Conservation (phyloP, 2,797 vertebrate species). For the Siniperca obscura region DNA sequence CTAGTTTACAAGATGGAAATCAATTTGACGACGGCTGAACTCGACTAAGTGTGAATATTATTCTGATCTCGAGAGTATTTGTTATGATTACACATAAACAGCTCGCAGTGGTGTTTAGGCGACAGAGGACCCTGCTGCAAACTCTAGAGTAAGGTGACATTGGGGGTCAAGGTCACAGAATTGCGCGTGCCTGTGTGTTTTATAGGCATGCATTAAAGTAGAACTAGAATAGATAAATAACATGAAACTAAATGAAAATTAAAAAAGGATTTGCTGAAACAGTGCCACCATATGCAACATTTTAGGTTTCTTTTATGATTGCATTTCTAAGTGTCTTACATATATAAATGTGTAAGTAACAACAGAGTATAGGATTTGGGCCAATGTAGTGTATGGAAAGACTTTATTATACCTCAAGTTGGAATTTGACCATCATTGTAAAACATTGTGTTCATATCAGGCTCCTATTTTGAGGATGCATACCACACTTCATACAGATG, state of each 20-base stretch:
- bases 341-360: background rate
- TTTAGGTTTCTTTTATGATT: background rate
- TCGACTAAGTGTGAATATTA: background rate
- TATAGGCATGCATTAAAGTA: background rate
- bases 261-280: background rate
- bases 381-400: background rate
- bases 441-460: background rate
- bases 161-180: constrained; percentile 72
- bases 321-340: background rate
- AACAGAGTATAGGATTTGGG: background rate
- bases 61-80: background rate
- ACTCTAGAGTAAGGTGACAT: constrained; percentile 49
- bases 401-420: background rate
- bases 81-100: background rate
- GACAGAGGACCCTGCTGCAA: constrained; percentile 25
- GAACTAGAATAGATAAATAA: background rate
- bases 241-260: background rate
- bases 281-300: background rate
- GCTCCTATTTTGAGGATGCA: constrained; percentile 2
- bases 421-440: constrained; percentile 4
- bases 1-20: background rate
- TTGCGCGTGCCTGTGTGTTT: background rate
- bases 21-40: background rate
- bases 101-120: background rate
- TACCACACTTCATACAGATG: background rate